Evolutionary conservation across 2,113 vertebrate genomes (phyloP), one percentile per base, ranked within the genome.

Genomic region (Melanocharis versteri): DNA sequence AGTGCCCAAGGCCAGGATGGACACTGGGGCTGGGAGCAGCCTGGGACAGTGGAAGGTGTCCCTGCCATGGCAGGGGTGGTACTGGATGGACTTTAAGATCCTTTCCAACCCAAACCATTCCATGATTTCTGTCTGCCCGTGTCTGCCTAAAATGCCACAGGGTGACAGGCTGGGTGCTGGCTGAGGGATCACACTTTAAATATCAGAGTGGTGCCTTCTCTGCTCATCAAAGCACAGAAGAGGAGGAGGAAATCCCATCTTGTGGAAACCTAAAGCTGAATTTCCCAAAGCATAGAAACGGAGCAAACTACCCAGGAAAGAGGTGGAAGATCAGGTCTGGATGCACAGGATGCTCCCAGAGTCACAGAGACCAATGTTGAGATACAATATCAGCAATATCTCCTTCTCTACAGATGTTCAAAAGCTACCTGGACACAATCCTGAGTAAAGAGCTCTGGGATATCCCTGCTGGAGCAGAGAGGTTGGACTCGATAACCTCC

Each of bases 61-160:
- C 33, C 51, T 81, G 40, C 39, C n/a, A 35, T 15, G 45, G 45
- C 28, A 14, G 24, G 39, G 24, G 13, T 33, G 69, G 37, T 1
- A 14, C 6, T 4, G 17, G 21, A 0, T 9, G n/a, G 1, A 3
- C 0, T 76, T 76, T 69, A 2, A 4, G 14, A 2, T 76, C n/a
- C 33, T 1, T 53, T 19, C 30, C 30, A 15, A 7, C 16, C 17
- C 39, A 35, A 47, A 9, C 11, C 2, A 83, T 9, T 31, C 70
- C 48, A 31, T 2, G 54, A 42, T 69, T 79, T 47, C 7, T 40
- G 5, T 35, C 24, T 62, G 30, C 21, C 28, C 62, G 24, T 13
- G 8, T 47, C 53, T 70, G 21, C 58, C 58, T 11, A 0, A 60
- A 57, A 13, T 3, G 61, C 13, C 30, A 8, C n/a, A 22, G 0